Conservation (phyloP, 2,888 invertebrate species). For the Trisateles emortualis region DNA sequence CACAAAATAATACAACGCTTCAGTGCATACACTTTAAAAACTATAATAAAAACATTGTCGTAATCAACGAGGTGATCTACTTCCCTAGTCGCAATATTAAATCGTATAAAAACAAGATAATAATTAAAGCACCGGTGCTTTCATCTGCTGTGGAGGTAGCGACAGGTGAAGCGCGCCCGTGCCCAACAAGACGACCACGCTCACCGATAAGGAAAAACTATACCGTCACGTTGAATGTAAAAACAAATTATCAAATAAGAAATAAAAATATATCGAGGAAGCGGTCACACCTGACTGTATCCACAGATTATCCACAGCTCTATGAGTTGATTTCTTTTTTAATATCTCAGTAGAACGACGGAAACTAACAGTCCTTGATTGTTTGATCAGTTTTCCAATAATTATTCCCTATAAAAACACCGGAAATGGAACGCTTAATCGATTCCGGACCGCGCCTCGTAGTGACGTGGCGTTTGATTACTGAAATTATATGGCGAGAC, state of each 20-base stretch:
- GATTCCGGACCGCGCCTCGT: slow-evolving; percentile 80
- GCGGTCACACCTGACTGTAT: slow-evolving; percentile 84
- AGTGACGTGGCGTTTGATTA: slow-evolving; percentile 83
- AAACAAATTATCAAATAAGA: slow-evolving; percentile 83
- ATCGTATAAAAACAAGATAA: slow-evolving; percentile 77
- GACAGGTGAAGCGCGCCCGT: slow-evolving; percentile 21
- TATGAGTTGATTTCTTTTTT: slow-evolving; percentile 75
- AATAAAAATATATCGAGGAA: slow-evolving; percentile 82
- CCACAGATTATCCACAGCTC: slow-evolving; percentile 79
- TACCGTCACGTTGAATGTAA: slow-evolving; percentile 75
- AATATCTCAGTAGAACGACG: slow-evolving; percentile 71
- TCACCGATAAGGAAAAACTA: slow-evolving; percentile 66
- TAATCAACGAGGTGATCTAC: slow-evolving; percentile 83
- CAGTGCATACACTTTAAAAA: slow-evolving; percentile 71
- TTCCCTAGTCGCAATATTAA: slow-evolving; percentile 82
- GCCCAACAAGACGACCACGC: slow-evolving; percentile 67
- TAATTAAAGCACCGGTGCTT: slow-evolving; percentile 79
- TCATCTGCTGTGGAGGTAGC: slow-evolving; percentile 59
- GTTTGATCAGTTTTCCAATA: slow-evolving; percentile 82
- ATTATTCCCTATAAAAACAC: slow-evolving; percentile 81
- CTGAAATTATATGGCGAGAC: slow-evolving; percentile 84
- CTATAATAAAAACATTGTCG: slow-evolving; percentile 78
- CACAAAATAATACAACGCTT: slow-evolving; percentile 70
- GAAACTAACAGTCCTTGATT: slow-evolving; percentile 78
- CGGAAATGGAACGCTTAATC: slow-evolving; percentile 84